Base-by-base conservation (phyloP, 2,888 invertebrate genomes). In the Sicus ferrugineus region DNA sequence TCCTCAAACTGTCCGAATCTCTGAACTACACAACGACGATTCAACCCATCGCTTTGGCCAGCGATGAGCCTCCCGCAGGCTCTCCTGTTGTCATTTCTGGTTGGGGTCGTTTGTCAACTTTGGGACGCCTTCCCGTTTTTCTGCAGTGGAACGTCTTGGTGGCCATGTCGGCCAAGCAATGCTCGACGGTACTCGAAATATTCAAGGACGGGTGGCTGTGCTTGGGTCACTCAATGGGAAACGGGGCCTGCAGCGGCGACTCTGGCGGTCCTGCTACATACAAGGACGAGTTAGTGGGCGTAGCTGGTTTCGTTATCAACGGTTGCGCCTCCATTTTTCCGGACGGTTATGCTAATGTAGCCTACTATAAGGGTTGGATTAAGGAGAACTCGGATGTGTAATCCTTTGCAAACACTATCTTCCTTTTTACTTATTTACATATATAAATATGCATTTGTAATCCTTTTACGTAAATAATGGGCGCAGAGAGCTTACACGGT, bases 241-340 rank as follows among this genome's bases (percentile, higher is more conserved):
- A 81, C 72, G 84, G 84, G 4, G 81, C 79, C 34, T 84, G 85
- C 59, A 75, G 78, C 30, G 84, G 83, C 7, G 84, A 84, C 68
- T 83, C 83, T 3, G 84, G 84, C 38, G 84, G 85, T 9, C 84
- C 84, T n/a, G 82, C 82, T n/a, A 74, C 79, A 31, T 80, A 79
- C 30, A 70, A 76, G 0, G 75, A 74, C 0, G 69, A 70, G 21
- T 70, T 84, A 30, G 78, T 81, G 11, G 84, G 84, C 62, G 75
- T 84, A 28, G 78, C 83, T 63, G 82, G 80, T 56, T 84, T 80
- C 66, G 75, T 81, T 14, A 54, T 80, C 3, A 77, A 76, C 19
- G 73, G 74, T 16, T 84, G 84, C 68, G 84, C 81, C 0, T 74
- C 74, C 0, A 68, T 67, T 3, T 73, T 73, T 0, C 82, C 84